Base-by-base conservation (phyloP, 1,140 invertebrate species). In the Pseudomyrmex sp. region DNA sequence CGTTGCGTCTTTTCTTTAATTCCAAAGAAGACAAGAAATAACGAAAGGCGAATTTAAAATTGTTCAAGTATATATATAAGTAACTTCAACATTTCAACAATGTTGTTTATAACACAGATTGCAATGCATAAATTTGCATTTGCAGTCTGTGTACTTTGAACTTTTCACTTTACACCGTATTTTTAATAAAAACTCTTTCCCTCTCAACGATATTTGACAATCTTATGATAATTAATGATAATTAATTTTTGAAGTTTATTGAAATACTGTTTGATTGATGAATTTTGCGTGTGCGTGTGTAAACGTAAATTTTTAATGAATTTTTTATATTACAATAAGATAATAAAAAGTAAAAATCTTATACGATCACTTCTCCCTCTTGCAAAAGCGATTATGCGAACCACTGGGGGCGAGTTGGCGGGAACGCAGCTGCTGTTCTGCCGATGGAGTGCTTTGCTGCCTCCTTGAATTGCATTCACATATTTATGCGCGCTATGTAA, bases 401-500 rank as follows among this genome's bases (percentile, higher is more conserved):
- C 88, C 89, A 91, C 88, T 89, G 88, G 75, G 85, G 85, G 65
- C 85, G 85, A 89, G 88, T 85, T 85, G 85, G 74, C 65, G 82
- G 82, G 84, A 85, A 85, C 76, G 84, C 85, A 87, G 84, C 88
- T 85, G 89, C 85, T 74, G 84, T 54, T 88, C 54, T 62, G 87
- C 74, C 69, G 85, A 82, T 80, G 88, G 75, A 89, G 83, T 63
- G 83, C 68, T 86, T 88, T 83, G 87, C 87, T 89, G 88, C 85
- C 89, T 89, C 85, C 83, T 90, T 83, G 80, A 89, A 86, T 87
- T 69, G 88, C 87, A 87, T 91, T 89, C 87, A 88, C 87, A 90
- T 92, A 90, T 90, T 90, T 90, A 91, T 91, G 88, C 85, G 83
- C 76, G 77, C 87, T 90, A 87, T 83, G 82, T 89, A 91, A 91